Base-by-base conservation (phyloP, 2,113 vertebrate genomes). In the Pterocles gutturalis region DNA sequence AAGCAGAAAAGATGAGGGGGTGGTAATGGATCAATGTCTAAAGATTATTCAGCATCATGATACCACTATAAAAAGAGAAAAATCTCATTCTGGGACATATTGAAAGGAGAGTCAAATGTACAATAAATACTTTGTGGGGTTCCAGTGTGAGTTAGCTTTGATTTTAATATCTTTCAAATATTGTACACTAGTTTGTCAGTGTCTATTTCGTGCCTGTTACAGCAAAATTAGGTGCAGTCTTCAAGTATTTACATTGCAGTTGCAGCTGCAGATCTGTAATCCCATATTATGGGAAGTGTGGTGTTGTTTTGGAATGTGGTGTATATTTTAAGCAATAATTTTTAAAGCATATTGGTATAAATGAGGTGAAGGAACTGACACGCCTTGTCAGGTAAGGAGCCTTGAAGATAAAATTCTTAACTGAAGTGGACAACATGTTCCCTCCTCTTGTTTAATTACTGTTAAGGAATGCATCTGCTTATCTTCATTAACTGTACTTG, bases 391-490 rank as follows among this genome's bases (percentile, higher is more conserved):
- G 70, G 41, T 49, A 80, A 16, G 17, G n/a, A 97, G n/a, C 41
- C 46, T 66, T 62, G 66, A 88, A 75, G 43, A 82, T 65, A 87
- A 91, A 90, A 58, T 73, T 87, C 54, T 69, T 83, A 51, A 94
- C 87, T 0, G 0, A 71, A 94, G 20, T 4, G 8, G 66, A 91
- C 79, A 77, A 10, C 13, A 3, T 91, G 65, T 77, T 93, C 66
- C 58, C 49, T 85, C 13, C 4, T 85, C 49, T 20, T 51, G 13
- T 77, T 95, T 90, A 93, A 94, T 90, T 83, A 17, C 58, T 86
- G 11, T 58, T 83, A 83, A 91, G 79, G 91, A 95, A 96, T 80
- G 87, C 46, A 83, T 96, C 87, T 96, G 78, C 78, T 97, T 96
- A 67, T 91, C 87, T 96, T 91, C 90, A 87, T 85, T 96, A 91